Evolutionary conservation across 2,113 vertebrate species (phyloP).

Genomic region (Poecile atricapillus): DNA sequence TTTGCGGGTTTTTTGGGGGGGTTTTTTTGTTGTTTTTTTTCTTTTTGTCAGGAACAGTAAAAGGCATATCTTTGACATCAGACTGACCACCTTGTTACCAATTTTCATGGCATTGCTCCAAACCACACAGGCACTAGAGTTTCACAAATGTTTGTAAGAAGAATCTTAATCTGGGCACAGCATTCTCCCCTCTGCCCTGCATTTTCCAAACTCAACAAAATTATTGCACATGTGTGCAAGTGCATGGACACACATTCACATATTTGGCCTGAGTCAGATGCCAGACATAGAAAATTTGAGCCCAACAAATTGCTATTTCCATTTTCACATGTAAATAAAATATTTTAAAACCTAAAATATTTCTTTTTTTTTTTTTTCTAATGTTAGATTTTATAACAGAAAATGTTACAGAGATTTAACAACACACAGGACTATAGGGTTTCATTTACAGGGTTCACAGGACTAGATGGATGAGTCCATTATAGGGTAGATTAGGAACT

Average conservation of each 20-base stretch:
- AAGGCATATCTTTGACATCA: slow-evolving; percentile 37
- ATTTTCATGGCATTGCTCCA: background rate
- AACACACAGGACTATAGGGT: background rate
- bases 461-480: background rate
- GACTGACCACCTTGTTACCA: background rate
- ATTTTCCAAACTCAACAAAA: background rate
- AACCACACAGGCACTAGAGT: background rate
- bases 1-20: background rate
- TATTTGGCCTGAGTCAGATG: background rate
- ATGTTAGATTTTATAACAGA: background rate
- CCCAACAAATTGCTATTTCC: background rate
- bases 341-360: background rate
- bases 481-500: background rate
- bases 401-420: background rate
- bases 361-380: background rate
- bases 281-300: background rate
- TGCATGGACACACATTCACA: background rate
- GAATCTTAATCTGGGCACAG: background rate
- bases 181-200: background rate
- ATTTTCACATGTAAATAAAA: background rate
- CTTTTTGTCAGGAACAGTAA: background rate
- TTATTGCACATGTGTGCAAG: background rate
- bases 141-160: slow-evolving; percentile 8
- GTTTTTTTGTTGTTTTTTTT: background rate
- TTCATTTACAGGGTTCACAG: background rate